Evolutionary conservation across 1,140 invertebrate species (phyloP).

Genomic region (Zophobas morio): DNA sequence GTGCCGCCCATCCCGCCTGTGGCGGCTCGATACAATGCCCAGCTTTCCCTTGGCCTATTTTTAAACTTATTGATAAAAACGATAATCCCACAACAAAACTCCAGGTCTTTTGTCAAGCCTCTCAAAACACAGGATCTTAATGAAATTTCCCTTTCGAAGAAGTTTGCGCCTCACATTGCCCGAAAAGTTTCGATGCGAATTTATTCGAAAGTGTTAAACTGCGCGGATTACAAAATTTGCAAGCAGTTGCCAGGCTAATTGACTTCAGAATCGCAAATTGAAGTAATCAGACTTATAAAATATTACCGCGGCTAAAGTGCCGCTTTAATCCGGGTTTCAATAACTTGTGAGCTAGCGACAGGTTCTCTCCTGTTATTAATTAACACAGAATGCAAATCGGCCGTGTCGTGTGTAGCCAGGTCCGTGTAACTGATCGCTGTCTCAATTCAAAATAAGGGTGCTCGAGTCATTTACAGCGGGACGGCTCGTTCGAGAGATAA

Average conservation of each 20-base stretch:
- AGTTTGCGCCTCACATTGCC: neutral
- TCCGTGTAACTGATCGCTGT: neutral
- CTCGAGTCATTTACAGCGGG: constrained; percentile 1
- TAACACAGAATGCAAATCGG: constrained; percentile 7
- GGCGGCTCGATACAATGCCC: too few relatives aligned
- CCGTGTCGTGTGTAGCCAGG: neutral
- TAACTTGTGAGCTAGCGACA: neutral
- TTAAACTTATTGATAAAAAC: too few relatives aligned
- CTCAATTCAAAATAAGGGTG: neutral
- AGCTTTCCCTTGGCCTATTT: too few relatives aligned
- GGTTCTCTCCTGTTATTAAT: neutral
- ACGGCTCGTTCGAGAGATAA: neutral
- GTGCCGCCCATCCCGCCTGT: too few relatives aligned
- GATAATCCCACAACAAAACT: too few relatives aligned
- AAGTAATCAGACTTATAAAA: constrained; percentile 25
- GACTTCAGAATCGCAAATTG: constrained; percentile 17
- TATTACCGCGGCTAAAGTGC: constrained; percentile 12
- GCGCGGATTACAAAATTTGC: constrained; percentile 5
- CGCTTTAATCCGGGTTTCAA: neutral
- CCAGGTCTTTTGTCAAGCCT: too few relatives aligned
- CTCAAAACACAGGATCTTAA: too few relatives aligned
- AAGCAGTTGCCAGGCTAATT: constrained; percentile 7
- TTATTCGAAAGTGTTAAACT: constrained; percentile 10
- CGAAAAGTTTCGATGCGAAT: neutral
- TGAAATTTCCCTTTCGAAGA: neutral